Base-by-base conservation (phyloP, 2,888 invertebrate genomes). In the Cyclophora albipunctata region DNA sequence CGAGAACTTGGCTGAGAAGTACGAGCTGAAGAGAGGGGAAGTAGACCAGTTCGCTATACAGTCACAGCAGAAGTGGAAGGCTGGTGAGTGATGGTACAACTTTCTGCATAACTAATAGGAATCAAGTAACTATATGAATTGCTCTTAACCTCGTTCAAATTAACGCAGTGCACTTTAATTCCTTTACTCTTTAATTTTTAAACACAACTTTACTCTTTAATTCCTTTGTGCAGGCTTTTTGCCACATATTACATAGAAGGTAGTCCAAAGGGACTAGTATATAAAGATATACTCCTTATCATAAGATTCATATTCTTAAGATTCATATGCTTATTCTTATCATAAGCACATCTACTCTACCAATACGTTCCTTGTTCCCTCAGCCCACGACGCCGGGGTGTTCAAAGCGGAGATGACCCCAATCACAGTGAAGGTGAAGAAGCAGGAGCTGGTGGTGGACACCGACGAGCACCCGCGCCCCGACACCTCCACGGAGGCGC, bases 391-490 rank as follows among this genome's bases (percentile, higher is more conserved):
- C 58, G 92, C 89, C 49, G 98, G 98, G 3, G 90, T 91, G 43
- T 99, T 98, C 79, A 94, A 95, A 68, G 93, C 93, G 45, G 99
- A 99, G 90, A 92, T 97, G 46, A 91, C 93, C 0, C 95, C 98
- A 0, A 91, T 98, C 5, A 92, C 92, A 3, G 75, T 98, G 2
- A 96, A 95, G 81, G 90, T 94, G 4, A 98, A 94, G 82, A 95
- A 93, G 69, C 92, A 93, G 62, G 93, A 94, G 53, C 90, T 93
- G 7, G 90, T 91, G 45, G 90, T 98, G 58, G 93, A 93, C 50
- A 89, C 92, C 3, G 99, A 99, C 78, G 99, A 99, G 78, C 98
- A 98, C 81, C 97, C 98, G 7, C 91, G 95, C 55, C 95, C 96
- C 2, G 91, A 96, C 62, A 95, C 97, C 6, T 96, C 95, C 1